Conservation (phyloP, 2,113 vertebrate species). For the Sinocyclocheilus maitianheensis region DNA sequence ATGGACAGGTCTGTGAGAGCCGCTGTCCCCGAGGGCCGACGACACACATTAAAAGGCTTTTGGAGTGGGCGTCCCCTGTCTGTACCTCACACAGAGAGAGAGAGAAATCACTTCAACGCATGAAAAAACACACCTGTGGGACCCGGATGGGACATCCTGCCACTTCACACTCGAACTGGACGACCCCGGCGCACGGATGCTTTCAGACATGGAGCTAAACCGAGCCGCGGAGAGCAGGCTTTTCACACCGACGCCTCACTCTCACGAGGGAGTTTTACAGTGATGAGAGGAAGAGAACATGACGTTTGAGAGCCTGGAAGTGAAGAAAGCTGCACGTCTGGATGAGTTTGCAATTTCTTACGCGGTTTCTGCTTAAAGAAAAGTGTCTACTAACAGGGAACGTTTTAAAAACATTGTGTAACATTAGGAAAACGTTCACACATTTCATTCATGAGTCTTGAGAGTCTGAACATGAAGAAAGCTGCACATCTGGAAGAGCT, state of each 20-base stretch:
- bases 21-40: constrained; percentile 53
- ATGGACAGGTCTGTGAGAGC: constrained; percentile 61
- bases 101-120: constrained; percentile 17
- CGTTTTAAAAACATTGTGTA: too few relatives aligned
- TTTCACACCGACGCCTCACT: neutral
- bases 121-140: neutral
- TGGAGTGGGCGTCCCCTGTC: constrained; percentile 46
- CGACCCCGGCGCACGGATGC: neutral
- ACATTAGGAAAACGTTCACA: too few relatives aligned
- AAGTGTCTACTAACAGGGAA: neutral
- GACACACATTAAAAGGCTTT: constrained; percentile 31
- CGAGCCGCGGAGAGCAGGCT: neutral
- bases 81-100: constrained; percentile 9
- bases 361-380: neutral
- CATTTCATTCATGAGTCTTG: too few relatives aligned
- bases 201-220: neutral
- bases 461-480: neutral
- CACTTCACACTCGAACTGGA: neutral
- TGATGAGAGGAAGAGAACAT: neutral
- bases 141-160: neutral
- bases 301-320: neutral
- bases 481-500: neutral
- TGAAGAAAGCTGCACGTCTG: neutral
- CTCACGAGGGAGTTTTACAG: neutral
- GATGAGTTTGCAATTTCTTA: neutral